Percentiles rank a stretch among this genome's conserved stretches.
phyloP scores from a whole-genome alignment of 2,797 vertebrate genomes.

The Halcyon chelicuti region DNA sequence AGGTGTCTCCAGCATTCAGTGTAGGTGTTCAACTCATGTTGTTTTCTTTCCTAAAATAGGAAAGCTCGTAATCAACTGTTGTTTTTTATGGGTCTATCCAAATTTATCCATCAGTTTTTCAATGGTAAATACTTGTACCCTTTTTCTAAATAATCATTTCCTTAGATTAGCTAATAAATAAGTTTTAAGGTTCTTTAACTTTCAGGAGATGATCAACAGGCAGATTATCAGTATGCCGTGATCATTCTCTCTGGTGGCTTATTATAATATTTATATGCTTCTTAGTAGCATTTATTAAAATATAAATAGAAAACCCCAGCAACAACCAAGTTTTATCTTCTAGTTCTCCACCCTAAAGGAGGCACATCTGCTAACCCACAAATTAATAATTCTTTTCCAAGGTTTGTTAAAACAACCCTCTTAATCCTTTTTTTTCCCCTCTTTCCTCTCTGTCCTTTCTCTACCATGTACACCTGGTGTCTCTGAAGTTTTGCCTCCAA shows the following conservation, averaged over 20 bases:
- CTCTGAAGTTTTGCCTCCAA: not conserved
- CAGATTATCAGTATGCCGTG: not conserved
- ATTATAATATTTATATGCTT: not conserved
- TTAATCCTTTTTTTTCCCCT: not conserved
- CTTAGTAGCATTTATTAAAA: not conserved
- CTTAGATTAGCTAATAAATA: not conserved
- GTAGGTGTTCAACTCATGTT: not conserved
- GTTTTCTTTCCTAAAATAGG: not conserved
- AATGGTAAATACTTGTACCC: not conserved
- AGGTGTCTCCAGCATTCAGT: not conserved
- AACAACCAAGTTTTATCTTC: not conserved
- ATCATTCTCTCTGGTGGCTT: not conserved
- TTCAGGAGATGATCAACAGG: not conserved
- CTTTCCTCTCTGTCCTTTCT: rapidly evolving
- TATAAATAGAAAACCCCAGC: not conserved
- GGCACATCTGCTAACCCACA: not conserved
- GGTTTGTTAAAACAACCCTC: not conserved
- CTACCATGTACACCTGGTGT: not conserved
- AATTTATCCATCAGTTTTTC: not conserved
- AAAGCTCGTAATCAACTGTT: not conserved
- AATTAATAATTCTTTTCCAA: not conserved
- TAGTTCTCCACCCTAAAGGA: not conserved
- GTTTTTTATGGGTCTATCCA: not conserved
- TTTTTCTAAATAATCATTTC: not conserved
- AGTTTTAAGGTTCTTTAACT: not conserved